Evolutionary conservation across 92 coral and sea anemone genomes (phyloP).

Genomic region (Paramuricea clavata): DNA sequence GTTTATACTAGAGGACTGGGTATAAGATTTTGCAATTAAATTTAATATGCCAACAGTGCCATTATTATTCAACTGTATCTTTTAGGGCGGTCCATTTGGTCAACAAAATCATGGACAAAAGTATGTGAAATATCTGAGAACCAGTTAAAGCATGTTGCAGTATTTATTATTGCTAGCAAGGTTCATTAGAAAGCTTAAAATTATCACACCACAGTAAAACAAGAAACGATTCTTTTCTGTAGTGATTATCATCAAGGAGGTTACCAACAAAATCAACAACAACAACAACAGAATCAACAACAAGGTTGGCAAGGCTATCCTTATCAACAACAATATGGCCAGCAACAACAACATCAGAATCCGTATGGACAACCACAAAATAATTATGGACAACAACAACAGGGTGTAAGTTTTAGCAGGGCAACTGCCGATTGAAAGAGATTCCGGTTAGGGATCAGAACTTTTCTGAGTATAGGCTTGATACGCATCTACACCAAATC

Average conservation of each 20-base stretch:
- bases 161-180: too few relatives aligned
- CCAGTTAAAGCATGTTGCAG: too few relatives aligned
- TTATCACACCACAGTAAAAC: too few relatives aligned
- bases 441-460: too few relatives aligned
- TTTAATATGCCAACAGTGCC: too few relatives aligned
- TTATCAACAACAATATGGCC: constrained; percentile 80
- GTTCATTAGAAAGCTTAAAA: too few relatives aligned
- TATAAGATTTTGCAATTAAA: too few relatives aligned
- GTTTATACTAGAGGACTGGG: too few relatives aligned
- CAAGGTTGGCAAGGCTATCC: constrained; percentile 56
- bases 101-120: constrained; percentile 35
- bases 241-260: constrained; percentile 64
- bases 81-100: constrained; percentile 29
- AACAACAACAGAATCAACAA: constrained; percentile 67
- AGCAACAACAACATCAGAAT: constrained; percentile 80
- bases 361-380: constrained; percentile 76
- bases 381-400: constrained; percentile 64
- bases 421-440: too few relatives aligned
- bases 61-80: background rate
- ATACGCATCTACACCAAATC: too few relatives aligned
- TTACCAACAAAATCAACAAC: constrained; percentile 75
- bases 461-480: too few relatives aligned
- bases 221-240: background rate
- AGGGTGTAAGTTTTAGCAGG: constrained; percentile 12
- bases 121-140: background rate